A percentile compares a stretch with the other conserved stretches of the same genome.
These are phyloP conservation scores for Muntiacus muntjak DNA, from an alignment of 2,113 vertebrate species.

Conservation along the genomic window DNA sequence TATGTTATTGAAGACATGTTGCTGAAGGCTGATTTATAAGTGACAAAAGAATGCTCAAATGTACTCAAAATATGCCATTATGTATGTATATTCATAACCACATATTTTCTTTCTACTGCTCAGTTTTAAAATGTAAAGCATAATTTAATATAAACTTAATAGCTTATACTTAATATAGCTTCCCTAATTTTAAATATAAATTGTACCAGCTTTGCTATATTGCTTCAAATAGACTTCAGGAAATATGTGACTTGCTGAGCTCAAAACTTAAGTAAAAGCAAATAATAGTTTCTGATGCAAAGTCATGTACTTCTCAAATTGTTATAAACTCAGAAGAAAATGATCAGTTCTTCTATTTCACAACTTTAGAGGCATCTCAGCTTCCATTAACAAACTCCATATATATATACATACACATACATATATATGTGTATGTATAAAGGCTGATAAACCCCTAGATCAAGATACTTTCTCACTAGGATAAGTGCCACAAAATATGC, in stretches of 20 bases:
- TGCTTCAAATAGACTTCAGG: constrained; percentile 14
- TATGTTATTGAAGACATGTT: constrained; percentile 16
- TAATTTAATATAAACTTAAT: constrained; percentile 37
- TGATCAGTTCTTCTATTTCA: background rate
- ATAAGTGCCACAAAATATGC: background rate
- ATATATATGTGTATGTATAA: background rate
- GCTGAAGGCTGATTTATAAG: constrained; percentile 18
- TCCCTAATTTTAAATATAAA: background rate
- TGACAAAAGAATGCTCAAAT: constrained; percentile 17
- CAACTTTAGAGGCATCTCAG: background rate
- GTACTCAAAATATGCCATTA: background rate
- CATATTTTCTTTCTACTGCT: background rate
- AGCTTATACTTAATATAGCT: background rate
- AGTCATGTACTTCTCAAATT: constrained; percentile 8
- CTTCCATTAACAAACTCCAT: background rate
- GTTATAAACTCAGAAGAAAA: constrained; percentile 40
- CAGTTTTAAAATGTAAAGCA: constrained; percentile 30
- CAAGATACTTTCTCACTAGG: background rate
- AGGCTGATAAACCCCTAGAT: background rate
- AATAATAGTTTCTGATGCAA: constrained; percentile 34
- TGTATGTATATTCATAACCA: background rate
- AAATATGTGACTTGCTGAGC: constrained; percentile 23
- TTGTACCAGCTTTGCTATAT: background rate
- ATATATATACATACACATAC: background rate
- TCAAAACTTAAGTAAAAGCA: constrained; percentile 43